Conservation (phyloP, 92 coral and sea anemone genomes). For the Zoanthus sansibaricus region DNA sequence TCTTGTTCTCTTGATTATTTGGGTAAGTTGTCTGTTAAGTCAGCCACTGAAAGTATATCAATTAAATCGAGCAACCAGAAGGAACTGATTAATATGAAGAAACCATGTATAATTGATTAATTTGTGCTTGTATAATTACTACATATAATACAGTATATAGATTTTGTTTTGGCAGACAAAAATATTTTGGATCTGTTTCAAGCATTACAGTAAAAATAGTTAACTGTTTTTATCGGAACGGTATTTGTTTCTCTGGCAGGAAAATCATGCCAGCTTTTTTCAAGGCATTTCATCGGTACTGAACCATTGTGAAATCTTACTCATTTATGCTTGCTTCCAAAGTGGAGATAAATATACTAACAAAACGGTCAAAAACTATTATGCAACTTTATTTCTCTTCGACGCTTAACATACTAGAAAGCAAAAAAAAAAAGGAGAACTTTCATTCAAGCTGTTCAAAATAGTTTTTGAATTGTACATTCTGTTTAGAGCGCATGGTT, state of each 20-base stretch:
- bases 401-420: no score
- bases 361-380: no score
- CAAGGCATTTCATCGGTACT: no score
- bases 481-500: background rate
- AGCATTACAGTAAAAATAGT: background rate
- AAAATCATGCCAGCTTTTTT: no score
- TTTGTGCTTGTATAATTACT: conserved; percentile 5
- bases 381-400: no score
- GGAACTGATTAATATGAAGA: background rate
- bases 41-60: background rate
- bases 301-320: no score
- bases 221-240: background rate
- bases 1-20: background rate
- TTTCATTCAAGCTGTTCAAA: background rate
- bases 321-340: no score
- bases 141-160: background rate
- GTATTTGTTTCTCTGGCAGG: background rate
- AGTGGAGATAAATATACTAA: no score
- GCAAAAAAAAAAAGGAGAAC: background rate
- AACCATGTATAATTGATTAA: background rate
- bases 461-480: background rate
- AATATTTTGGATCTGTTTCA: background rate
- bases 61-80: background rate
- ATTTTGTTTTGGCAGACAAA: background rate
- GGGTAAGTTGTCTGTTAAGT: background rate